Percentiles rank a stretch among this genome's conserved stretches.
Conservation (phyloP, 2,888 invertebrate species). For the Lissonota sp. region DNA sequence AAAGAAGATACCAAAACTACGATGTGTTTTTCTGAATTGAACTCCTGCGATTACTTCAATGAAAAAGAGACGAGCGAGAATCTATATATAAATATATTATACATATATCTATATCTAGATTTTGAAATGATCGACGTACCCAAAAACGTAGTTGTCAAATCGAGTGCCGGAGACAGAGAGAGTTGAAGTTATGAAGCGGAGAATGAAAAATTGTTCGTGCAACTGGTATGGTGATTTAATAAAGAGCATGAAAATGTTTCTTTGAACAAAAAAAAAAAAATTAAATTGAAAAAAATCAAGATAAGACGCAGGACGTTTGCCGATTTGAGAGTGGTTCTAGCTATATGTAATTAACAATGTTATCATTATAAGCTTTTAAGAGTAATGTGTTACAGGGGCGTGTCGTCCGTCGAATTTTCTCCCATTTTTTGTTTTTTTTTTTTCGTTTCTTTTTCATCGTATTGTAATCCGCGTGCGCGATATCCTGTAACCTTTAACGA, state of each 20-base stretch:
- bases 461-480: constrained; percentile 7
- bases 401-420: constrained; percentile 28
- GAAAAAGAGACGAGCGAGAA: too few relatives aligned
- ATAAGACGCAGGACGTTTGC: constrained; percentile 70
- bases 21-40: constrained; percentile 26
- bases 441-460: constrained; percentile 38
- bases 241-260: constrained; percentile 64
- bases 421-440: too few relatives aligned
- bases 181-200: too few relatives aligned
- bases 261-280: constrained; percentile 63
- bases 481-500: constrained; percentile 39
- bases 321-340: constrained; percentile 63
- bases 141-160: constrained; percentile 11
- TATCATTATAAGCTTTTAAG: constrained; percentile 67
- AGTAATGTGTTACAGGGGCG: constrained; percentile 49
- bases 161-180: constrained; percentile 5
- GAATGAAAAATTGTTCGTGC: constrained; percentile 62
- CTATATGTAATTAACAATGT: constrained; percentile 61
- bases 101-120: constrained; percentile 30
- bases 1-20: constrained; percentile 50
- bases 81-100: neutral
- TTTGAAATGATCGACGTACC: constrained; percentile 15
- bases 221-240: constrained; percentile 64
- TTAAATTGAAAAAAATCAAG: constrained; percentile 40
- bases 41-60: too few relatives aligned